A percentile compares a stretch with the other conserved stretches of the same genome.
phyloP scores from a whole-genome alignment of 2,888 invertebrate species.

The Meiosimyza decipiens region DNA sequence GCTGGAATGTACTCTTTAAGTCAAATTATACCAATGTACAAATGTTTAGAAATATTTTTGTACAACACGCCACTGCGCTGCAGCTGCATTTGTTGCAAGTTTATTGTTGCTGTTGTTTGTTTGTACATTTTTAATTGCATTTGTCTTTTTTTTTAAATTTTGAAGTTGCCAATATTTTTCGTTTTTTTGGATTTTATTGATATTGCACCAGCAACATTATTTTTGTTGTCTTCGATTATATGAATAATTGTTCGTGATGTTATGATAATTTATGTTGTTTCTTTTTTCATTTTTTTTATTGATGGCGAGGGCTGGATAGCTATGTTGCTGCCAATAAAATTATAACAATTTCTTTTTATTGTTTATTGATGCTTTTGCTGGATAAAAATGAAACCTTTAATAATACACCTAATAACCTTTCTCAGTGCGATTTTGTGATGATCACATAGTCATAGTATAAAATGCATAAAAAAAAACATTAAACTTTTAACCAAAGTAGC shows the following conservation, averaged over 20 bases:
- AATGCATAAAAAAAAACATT: background rate
- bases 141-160: background rate
- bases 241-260: slow-evolving; percentile 37
- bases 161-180: background rate
- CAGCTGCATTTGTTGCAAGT: background rate
- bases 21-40: background rate
- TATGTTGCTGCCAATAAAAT: no score
- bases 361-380: no score
- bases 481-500: background rate
- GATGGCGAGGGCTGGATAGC: background rate
- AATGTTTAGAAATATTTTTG: background rate
- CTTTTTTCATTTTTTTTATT: no score
- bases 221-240: slow-evolving; percentile 27
- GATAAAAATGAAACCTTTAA: no score
- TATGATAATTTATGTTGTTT: slow-evolving; percentile 28
- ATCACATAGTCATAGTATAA: no score
- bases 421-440: no score
- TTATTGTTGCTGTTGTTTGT: background rate
- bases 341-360: no score
- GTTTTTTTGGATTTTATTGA: background rate
- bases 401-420: no score
- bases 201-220: background rate
- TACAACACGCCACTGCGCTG: background rate
- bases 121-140: slow-evolving; percentile 6
- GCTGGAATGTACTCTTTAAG: background rate